Conservation (phyloP, 2,113 vertebrate genomes). For the Limnothrissa miodon region DNA sequence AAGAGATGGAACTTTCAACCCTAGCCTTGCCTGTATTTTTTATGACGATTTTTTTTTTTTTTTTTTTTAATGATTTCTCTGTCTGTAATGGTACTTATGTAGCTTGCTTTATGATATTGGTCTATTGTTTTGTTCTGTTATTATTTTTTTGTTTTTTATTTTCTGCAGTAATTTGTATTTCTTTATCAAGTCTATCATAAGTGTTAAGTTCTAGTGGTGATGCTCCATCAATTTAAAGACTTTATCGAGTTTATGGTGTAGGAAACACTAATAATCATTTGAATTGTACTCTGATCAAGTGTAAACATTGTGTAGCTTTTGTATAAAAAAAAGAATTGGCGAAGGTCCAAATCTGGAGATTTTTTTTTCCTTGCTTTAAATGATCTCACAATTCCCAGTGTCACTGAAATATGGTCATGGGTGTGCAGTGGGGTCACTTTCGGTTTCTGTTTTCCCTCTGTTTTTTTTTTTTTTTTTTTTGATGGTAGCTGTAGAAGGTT, state of each 20-base stretch:
- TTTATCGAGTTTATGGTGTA: conserved; percentile 97
- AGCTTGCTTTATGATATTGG: conserved; percentile 90
- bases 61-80: conserved; percentile 73
- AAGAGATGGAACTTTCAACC: conserved; percentile 84
- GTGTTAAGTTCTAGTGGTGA: conserved; percentile 96
- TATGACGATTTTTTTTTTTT: conserved; percentile 73
- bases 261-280: conserved; percentile 98
- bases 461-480: too few species aligned
- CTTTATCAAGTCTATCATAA: conserved; percentile 84
- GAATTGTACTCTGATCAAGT: conserved; percentile 98
- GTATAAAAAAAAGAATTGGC: conserved; percentile 97
- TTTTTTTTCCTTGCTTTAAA: conserved; percentile 98
- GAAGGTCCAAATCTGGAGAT: conserved; percentile 94
- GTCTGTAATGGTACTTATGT: conserved; percentile 97
- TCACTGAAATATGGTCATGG: conserved; percentile 89
- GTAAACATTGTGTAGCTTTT: conserved; percentile 99
- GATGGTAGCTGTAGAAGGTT: conserved; percentile 80
- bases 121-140: conserved; percentile 47
- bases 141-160: conserved; percentile 27
- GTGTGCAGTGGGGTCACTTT: conserved; percentile 79
- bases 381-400: conserved; percentile 85
- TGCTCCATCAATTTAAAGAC: conserved; percentile 92
- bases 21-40: conserved; percentile 88
- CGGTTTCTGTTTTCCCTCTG: conserved; percentile 57
- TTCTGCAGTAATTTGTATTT: conserved; percentile 90